Percentiles rank a stretch among this genome's conserved stretches.
These are phyloP conservation scores for Psittacara wagleri DNA, from an alignment of 2,113 vertebrate genomes.

Conservation along the genomic window DNA sequence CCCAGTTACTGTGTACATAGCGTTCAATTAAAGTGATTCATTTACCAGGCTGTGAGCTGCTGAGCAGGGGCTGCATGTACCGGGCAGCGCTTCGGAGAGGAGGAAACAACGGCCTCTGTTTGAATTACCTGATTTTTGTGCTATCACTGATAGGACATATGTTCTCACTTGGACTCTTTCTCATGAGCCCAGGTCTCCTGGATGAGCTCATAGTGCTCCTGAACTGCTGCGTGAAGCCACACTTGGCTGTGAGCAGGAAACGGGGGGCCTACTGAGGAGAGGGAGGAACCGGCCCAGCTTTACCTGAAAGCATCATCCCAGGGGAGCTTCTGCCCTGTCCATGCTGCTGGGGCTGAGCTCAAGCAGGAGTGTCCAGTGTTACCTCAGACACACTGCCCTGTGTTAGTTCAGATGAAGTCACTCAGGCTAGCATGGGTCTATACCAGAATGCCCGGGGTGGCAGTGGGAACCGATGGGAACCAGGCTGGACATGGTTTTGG, in stretches of 20 bases:
- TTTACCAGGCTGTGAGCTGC: conserved; percentile 78
- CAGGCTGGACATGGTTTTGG: accelerated
- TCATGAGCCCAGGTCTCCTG: conserved; percentile 67
- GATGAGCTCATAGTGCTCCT: conserved; percentile 48
- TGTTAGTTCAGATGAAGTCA: no score
- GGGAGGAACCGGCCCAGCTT: not conserved
- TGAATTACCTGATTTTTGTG: conserved; percentile 88
- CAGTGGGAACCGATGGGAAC: not conserved
- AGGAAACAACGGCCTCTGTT: conserved; percentile 82
- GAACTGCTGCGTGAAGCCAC: not conserved
- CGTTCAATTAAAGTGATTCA: conserved; percentile 92
- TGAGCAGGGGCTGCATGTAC: conserved; percentile 76
- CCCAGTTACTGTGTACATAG: conserved; percentile 89
- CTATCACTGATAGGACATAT: conserved; percentile 83
- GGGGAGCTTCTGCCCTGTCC: not conserved
- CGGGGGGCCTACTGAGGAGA: not conserved
- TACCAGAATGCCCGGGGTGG: accelerated
- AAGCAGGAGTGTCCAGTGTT: accelerated
- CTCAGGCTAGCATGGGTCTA: no score
- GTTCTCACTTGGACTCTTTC: conserved; percentile 78
- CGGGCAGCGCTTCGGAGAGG: conserved; percentile 71
- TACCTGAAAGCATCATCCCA: not conserved
- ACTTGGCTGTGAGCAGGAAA: not conserved
- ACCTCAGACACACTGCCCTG: accelerated
- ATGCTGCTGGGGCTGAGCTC: not conserved